phyloP scores from a whole-genome alignment of 2,888 invertebrate species.

The Xiphydria camelus region DNA sequence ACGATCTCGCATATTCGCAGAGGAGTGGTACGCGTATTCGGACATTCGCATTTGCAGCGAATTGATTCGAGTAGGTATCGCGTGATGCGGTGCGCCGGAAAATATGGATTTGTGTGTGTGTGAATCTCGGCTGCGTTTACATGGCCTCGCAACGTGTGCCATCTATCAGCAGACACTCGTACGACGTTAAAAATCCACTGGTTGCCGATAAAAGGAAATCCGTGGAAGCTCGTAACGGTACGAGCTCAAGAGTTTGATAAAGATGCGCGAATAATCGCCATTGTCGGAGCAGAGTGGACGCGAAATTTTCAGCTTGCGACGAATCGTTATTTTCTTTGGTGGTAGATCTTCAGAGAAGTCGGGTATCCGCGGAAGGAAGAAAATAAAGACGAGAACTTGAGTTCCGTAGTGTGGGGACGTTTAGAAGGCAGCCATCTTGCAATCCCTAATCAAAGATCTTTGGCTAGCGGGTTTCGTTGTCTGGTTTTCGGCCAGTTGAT shows the following conservation, averaged over 20 bases:
- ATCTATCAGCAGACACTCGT: slow-evolving; percentile 26
- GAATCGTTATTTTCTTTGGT: not conserved
- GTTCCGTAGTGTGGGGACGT: slow-evolving; percentile 74
- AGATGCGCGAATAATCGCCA: not conserved
- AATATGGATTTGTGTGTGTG: too few species aligned
- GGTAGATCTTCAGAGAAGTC: too few species aligned
- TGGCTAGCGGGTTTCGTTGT: slow-evolving; percentile 81
- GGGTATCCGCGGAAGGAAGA: slow-evolving; percentile 1
- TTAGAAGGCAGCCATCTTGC: slow-evolving; percentile 85
- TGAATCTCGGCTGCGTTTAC: too few species aligned
- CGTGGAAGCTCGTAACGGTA: slow-evolving; percentile 32
- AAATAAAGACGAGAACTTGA: slow-evolving; percentile 57
- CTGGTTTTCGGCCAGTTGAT: slow-evolving; percentile 77
- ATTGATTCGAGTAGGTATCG: too few species aligned
- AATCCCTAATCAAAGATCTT: slow-evolving; percentile 85
- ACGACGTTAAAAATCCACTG: slow-evolving; percentile 36
- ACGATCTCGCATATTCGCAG: too few species aligned
- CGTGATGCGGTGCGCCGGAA: too few species aligned
- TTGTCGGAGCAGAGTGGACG: too few species aligned
- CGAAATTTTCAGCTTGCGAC: not conserved
- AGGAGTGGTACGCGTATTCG: too few species aligned
- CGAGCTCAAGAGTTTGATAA: slow-evolving; percentile 28
- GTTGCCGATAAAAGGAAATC: slow-evolving; percentile 53
- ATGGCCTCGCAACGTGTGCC: too few species aligned
- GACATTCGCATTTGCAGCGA: too few species aligned